Evolutionary conservation across 2,797 vertebrate species (phyloP), one percentile per base, ranked within the genome.

Genomic region (Pantherophis alleghaniensis): DNA sequence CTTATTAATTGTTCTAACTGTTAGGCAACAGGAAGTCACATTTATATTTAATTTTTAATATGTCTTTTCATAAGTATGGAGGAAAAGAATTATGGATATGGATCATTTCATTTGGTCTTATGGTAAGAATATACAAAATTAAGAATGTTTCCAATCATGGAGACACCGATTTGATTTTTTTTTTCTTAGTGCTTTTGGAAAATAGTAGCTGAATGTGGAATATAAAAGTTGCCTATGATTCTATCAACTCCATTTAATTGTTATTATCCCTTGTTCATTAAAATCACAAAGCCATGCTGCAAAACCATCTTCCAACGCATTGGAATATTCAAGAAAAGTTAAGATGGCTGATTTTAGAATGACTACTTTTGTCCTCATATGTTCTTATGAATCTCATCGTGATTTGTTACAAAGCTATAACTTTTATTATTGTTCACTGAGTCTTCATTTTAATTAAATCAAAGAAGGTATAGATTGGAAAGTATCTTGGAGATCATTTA

Each of bases 211-310:
- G 87, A 0, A 87, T 93, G 57, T 51, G 37, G 6, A 66, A 87
- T 90, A 37, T 91, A n/a, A 69, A 11, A 66, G 83, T 90, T 95
- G 92, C 89, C 93, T 94, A 2, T 37, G 87, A 91, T 91, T 37
- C 26, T 96, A 93, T 95, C 94, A 96, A 94, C 86, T n/a, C n/a
- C 32, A 59, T 91, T 94, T 94, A 95, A 28, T 42, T 88, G 16
- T 37, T 51, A 63, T 87, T 93, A 93, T 63, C 95, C 91, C 94
- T 47, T 93, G 53, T 92, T 93, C 92, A 94, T 95, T 5, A 56
- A 66, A 90, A 94, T 92, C 92, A 87, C 57, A 69, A 91, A 83
- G 74, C 5, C 55, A 26, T 37, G n/a, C n/a, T 74, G n/a, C 16
- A 32, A 74, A 74, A 74, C n/a, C 2, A 1, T 74, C n/a, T 32